A percentile compares a stretch with the other conserved stretches of the same genome.
Evolutionary conservation across 1,140 invertebrate species (phyloP).

Genomic region (Diachasma alloeum): DNA sequence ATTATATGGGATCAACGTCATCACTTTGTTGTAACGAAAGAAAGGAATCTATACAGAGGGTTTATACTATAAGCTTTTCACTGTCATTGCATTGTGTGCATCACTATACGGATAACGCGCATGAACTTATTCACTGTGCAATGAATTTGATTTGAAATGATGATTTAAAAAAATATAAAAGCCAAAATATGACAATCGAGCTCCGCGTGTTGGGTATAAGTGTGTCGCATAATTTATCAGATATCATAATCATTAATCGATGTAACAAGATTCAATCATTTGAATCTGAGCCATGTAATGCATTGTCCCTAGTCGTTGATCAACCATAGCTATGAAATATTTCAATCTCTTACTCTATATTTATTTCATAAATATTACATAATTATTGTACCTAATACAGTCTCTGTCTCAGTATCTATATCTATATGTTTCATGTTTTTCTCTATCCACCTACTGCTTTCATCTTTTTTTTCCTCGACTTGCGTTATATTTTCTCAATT

Average conservation of each 20-base stretch:
- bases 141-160: not conserved
- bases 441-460: conserved; percentile 17
- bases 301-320: conserved; percentile 23
- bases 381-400: conserved; percentile 44
- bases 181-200: conserved; percentile 22
- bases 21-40: conserved; percentile 38
- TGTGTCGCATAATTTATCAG: conserved; percentile 12
- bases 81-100: conserved; percentile 2
- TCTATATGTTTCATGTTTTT: conserved; percentile 42
- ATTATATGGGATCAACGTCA: conserved; percentile 58
- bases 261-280: not conserved
- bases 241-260: not conserved
- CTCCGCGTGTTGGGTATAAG: not conserved
- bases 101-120: conserved; percentile 20
- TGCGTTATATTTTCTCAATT: not conserved
- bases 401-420: conserved; percentile 37
- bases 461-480: not conserved
- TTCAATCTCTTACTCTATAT: conserved; percentile 33
- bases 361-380: conserved; percentile 19
- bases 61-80: conserved; percentile 16
- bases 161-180: conserved; percentile 12
- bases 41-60: conserved; percentile 12
- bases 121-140: not conserved
- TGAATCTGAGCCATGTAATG: not conserved
- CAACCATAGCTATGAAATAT: conserved; percentile 35